Conservation (phyloP, 2,888 invertebrate species). For the Syrista parreyssii region DNA sequence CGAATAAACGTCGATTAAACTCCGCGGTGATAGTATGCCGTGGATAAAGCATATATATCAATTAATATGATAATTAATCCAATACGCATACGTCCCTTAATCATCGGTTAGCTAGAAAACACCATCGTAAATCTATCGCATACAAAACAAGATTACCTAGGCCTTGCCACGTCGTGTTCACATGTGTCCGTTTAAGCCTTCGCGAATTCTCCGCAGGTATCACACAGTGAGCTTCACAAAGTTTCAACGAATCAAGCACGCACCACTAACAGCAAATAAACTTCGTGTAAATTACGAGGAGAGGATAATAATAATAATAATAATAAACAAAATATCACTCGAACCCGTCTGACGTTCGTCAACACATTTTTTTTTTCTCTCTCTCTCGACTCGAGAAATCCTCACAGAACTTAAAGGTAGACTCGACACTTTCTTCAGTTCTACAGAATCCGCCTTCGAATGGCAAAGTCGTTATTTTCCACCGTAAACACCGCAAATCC, state of each 20-base stretch:
- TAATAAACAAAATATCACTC: neutral
- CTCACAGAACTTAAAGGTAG: neutral
- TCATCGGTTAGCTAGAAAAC: constrained; percentile 28
- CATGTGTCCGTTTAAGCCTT: neutral
- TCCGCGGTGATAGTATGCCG: neutral
- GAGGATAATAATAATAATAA: neutral
- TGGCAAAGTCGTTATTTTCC: neutral
- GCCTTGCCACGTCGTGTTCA: neutral
- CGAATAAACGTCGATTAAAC: neutral
- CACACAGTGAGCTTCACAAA: neutral
- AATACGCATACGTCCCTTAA: constrained; percentile 36
- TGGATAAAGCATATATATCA: constrained; percentile 25
- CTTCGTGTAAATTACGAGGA: neutral
- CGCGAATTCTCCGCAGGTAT: neutral
- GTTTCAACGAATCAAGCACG: neutral
- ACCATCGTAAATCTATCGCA: constrained; percentile 35
- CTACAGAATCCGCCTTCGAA: neutral
- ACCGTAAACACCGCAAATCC: neutral
- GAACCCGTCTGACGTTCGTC: neutral
- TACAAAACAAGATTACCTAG: constrained; percentile 15
- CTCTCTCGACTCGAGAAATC: neutral
- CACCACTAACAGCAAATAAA: neutral
- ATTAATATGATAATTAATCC: constrained; percentile 57
- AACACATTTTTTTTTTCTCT: neutral
- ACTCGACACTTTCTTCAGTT: neutral